phyloP scores from a whole-genome alignment of 2,888 invertebrate genomes.

The Willowsia nigromaculata region DNA sequence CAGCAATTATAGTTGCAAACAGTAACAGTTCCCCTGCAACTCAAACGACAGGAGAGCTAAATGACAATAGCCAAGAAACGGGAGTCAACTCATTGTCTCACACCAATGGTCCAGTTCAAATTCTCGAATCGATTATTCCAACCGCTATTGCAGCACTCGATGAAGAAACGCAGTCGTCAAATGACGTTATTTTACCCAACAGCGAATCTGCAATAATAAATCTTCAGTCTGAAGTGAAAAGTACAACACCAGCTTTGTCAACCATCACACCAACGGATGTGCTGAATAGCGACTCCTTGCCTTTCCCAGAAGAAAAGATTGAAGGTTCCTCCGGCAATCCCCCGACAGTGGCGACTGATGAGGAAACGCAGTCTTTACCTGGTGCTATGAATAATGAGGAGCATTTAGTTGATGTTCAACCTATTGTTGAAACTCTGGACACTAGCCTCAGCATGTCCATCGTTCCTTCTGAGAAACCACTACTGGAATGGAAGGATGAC shows the following conservation, averaged over 20 bases:
- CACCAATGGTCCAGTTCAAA: not conserved
- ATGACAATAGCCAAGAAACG: not conserved
- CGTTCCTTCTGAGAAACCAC: slow-evolving; percentile 39
- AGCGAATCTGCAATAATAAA: not conserved
- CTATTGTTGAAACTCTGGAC: slow-evolving; percentile 25
- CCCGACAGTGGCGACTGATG: slow-evolving; percentile 9
- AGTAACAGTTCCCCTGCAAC: slow-evolving; percentile 43
- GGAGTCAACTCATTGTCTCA: not conserved
- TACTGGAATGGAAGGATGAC: slow-evolving; percentile 64
- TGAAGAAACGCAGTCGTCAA: slow-evolving; percentile 67
- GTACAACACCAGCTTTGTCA: not conserved
- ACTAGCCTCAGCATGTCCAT: slow-evolving; percentile 30
- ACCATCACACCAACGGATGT: not conserved
- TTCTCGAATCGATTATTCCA: slow-evolving; percentile 22
- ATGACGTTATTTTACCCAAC: slow-evolving; percentile 34
- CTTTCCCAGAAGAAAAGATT: slow-evolving; percentile 58
- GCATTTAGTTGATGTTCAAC: not conserved
- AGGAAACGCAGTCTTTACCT: slow-evolving; percentile 49
- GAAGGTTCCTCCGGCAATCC: not conserved
- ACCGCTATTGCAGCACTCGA: slow-evolving; percentile 40
- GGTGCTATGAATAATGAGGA: slow-evolving; percentile 48
- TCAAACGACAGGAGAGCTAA: not conserved
- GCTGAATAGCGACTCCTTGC: slow-evolving; percentile 53
- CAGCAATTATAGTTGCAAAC: slow-evolving; percentile 52
- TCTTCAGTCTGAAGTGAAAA: not conserved